phyloP scores from a whole-genome alignment of 1,140 invertebrate genomes.

The Rhagoletis zephyria region DNA sequence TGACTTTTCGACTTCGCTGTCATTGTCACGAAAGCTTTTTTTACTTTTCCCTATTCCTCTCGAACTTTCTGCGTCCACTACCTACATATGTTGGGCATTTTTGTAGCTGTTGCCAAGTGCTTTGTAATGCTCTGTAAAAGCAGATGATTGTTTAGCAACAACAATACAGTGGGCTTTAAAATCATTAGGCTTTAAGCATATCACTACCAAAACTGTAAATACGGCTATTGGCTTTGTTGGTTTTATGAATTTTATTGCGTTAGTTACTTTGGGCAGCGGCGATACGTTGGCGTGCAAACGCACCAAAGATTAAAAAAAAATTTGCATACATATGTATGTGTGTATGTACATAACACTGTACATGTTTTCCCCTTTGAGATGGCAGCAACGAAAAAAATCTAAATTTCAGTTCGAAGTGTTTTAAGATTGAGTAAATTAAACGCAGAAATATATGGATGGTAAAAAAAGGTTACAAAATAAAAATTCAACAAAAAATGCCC shows the following conservation, averaged over 20 bases:
- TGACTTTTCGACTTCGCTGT: slow-evolving; percentile 17
- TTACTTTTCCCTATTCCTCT: background rate
- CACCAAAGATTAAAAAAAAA: background rate
- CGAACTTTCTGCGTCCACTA: background rate
- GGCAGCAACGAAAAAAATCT: background rate
- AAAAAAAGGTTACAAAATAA: too few relatives aligned
- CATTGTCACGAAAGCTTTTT: background rate
- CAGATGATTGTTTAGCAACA: background rate
- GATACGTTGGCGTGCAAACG: background rate
- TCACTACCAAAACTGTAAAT: too few relatives aligned
- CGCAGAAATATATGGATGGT: background rate
- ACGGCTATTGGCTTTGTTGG: background rate
- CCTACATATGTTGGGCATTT: background rate
- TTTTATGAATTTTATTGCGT: background rate
- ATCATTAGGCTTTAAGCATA: background rate
- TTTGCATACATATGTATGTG: background rate
- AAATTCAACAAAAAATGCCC: too few relatives aligned
- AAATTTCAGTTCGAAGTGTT: background rate
- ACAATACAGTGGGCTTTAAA: background rate
- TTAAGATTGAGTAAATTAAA: background rate
- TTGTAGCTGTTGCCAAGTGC: background rate
- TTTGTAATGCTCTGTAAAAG: background rate
- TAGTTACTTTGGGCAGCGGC: background rate
- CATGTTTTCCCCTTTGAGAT: background rate
- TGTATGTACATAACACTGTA: background rate